phyloP scores from a whole-genome alignment of 2,797 vertebrate genomes.

The Carcharodon carcharias region DNA sequence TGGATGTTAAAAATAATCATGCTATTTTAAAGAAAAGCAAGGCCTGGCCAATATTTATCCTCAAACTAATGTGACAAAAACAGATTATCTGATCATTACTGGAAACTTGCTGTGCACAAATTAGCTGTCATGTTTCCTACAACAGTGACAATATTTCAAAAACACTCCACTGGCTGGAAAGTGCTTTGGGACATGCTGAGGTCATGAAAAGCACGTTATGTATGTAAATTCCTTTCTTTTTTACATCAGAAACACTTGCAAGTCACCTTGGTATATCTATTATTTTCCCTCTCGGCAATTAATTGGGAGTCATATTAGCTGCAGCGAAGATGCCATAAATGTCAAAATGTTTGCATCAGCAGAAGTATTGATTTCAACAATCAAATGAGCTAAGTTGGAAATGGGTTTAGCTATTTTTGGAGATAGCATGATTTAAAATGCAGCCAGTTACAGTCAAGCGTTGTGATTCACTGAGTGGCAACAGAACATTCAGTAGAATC shows the following conservation, averaged over 20 bases:
- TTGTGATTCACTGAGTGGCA: neutral
- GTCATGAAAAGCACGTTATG: neutral
- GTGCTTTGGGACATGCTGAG: neutral
- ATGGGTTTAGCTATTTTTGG: conserved; percentile 16
- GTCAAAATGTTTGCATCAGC: neutral
- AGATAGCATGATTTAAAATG: neutral
- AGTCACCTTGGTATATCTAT: neutral
- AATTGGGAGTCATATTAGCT: neutral
- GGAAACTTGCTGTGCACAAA: neutral
- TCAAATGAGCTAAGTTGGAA: neutral
- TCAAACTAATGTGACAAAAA: neutral
- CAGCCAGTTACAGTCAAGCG: neutral
- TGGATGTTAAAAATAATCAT: neutral
- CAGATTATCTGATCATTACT: neutral
- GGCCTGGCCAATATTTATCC: neutral
- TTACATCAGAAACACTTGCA: neutral
- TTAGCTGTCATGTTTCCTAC: neutral
- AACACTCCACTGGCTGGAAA: neutral
- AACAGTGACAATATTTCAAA: neutral
- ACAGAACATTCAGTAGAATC: neutral
- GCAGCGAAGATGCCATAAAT: neutral
- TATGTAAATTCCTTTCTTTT: neutral
- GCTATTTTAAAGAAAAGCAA: neutral
- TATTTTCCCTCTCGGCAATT: neutral
- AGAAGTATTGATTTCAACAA: neutral